phyloP scores from a whole-genome alignment of 2,888 invertebrate species.

The Diloba caeruleocephala region DNA sequence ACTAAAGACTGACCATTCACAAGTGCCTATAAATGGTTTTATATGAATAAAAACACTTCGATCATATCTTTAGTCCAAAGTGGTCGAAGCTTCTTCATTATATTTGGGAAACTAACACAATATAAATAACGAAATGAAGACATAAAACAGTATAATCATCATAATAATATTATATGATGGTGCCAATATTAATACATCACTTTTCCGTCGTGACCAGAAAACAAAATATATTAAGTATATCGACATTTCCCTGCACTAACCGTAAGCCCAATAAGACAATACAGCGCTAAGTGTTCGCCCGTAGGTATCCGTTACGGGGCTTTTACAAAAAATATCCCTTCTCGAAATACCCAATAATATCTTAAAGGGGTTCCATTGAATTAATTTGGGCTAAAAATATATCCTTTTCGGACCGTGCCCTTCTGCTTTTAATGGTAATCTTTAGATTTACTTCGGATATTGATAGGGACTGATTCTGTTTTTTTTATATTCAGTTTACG shows the following conservation, averaged over 20 bases:
- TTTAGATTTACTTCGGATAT: conserved; percentile 17
- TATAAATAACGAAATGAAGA: too few relatives aligned
- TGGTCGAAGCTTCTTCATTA: too few relatives aligned
- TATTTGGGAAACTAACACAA: too few relatives aligned
- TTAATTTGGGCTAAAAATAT: conserved; percentile 48
- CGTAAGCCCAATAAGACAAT: conserved; percentile 60
- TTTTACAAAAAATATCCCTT: conserved; percentile 50
- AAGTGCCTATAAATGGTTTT: too few relatives aligned
- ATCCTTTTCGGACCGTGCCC: conserved; percentile 30
- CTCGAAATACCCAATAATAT: conserved; percentile 49
- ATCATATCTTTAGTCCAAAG: too few relatives aligned
- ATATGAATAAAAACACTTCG: too few relatives aligned
- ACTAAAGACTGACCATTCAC: too few relatives aligned
- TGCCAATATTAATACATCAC: too few relatives aligned
- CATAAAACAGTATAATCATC: too few relatives aligned
- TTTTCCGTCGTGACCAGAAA: too few relatives aligned
- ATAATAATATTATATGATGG: too few relatives aligned
- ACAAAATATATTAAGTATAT: conserved; percentile 7
- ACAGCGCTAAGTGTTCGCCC: conserved; percentile 56
- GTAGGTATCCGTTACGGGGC: conserved; percentile 47
- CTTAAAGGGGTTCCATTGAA: conserved; percentile 47
- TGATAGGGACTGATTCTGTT: conserved; percentile 3
- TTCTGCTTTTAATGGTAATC: conserved; percentile 47
- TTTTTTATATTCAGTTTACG: conserved; percentile 2
- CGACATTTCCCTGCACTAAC: conserved; percentile 36